Percentiles rank a stretch among this genome's conserved stretches.
These are phyloP conservation scores for Ecliptopera silaceata DNA, from an alignment of 2,888 invertebrate species.

Conservation along the genomic window DNA sequence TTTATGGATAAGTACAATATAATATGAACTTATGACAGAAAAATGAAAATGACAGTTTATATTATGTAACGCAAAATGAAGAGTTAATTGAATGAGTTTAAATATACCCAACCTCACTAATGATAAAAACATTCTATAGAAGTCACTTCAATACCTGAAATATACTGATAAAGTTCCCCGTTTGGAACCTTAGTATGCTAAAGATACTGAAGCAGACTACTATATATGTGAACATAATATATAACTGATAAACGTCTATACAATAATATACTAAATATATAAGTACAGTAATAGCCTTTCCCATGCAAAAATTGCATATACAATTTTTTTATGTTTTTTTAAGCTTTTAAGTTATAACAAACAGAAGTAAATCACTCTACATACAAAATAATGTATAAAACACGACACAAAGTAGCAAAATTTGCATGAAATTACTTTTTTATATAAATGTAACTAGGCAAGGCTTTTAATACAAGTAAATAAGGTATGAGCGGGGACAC, in stretches of 20 bases:
- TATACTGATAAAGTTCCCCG: slow-evolving; percentile 36
- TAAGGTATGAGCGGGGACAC: slow-evolving; percentile 50
- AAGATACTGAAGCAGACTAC: slow-evolving; percentile 52
- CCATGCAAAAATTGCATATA: slow-evolving; percentile 64
- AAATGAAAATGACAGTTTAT: slow-evolving; percentile 55
- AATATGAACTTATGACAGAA: slow-evolving; percentile 74
- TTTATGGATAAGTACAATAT: slow-evolving; percentile 81
- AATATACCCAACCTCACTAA: slow-evolving; percentile 73
- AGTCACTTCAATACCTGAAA: slow-evolving; percentile 50
- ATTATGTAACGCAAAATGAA: slow-evolving; percentile 64
- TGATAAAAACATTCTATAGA: slow-evolving; percentile 55
- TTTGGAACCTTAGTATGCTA: slow-evolving; percentile 36
- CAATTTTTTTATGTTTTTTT: slow-evolving; percentile 65
- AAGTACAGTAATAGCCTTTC: slow-evolving; percentile 69
- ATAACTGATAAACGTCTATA: slow-evolving; percentile 67
- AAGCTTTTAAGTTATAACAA: slow-evolving; percentile 74
- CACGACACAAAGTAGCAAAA: slow-evolving; percentile 76
- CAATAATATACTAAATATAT: slow-evolving; percentile 75
- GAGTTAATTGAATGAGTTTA: slow-evolving; percentile 65
- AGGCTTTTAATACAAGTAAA: slow-evolving; percentile 71
- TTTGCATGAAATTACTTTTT: slow-evolving; percentile 59
- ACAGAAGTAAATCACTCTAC: slow-evolving; percentile 80
- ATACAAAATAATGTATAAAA: slow-evolving; percentile 75
- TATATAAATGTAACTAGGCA: slow-evolving; percentile 66
- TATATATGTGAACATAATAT: slow-evolving; percentile 56